Evolutionary conservation across 2,113 vertebrate species (phyloP).

Genomic region (Pseudois nayaur): DNA sequence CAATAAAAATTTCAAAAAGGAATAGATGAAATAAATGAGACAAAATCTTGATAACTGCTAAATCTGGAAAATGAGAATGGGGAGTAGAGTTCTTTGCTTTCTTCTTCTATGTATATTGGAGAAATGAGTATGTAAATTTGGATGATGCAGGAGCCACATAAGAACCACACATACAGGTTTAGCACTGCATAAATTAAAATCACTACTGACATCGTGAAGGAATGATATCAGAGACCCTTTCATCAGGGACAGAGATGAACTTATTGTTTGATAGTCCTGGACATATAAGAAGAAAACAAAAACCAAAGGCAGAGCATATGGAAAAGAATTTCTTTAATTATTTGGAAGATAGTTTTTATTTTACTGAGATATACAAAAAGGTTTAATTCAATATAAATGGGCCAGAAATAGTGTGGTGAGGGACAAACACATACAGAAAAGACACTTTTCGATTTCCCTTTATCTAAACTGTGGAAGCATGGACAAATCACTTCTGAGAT

Average conservation of each 20-base stretch:
- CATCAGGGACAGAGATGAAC: background rate
- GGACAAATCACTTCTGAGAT: background rate
- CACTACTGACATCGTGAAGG: background rate
- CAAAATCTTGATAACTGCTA: background rate
- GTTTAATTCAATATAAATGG: background rate
- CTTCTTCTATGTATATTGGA: background rate
- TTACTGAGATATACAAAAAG: background rate
- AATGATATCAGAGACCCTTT: background rate
- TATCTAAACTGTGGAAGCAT: background rate
- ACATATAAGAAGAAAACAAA: background rate
- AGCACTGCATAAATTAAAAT: background rate
- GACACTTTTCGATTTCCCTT: background rate
- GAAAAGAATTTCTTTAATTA: slow-evolving; percentile 34
- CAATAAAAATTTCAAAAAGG: background rate
- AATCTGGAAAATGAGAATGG: background rate
- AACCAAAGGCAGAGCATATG: background rate
- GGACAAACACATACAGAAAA: background rate
- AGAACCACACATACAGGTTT: background rate
- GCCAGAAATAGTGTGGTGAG: background rate
- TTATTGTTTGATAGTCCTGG: background rate
- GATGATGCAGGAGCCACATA: background rate
- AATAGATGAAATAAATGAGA: slow-evolving; percentile 25
- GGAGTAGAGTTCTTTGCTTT: background rate
- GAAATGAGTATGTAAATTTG: background rate
- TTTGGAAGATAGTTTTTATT: background rate